Percentiles rank a stretch among this genome's conserved stretches.
Conservation (phyloP, 64 coral and sea anemone species). For the Pocillopora damicornis region DNA sequence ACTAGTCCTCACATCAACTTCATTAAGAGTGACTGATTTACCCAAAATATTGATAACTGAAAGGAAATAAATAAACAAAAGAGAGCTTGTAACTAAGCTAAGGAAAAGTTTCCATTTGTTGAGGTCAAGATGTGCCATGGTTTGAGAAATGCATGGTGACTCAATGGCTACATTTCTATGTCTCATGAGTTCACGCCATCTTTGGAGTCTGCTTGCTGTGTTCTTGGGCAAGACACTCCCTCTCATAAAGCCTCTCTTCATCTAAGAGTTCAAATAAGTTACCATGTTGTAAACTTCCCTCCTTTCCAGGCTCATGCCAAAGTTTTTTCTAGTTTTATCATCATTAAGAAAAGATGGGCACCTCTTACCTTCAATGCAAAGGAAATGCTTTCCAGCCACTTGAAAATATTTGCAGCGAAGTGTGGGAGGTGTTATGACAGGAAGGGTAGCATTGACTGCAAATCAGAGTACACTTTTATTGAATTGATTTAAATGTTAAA, state of each 20-base stretch:
- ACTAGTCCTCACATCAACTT: constrained; percentile 65
- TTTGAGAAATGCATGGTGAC: no score
- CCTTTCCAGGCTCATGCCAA: neutral
- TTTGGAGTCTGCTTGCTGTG: no score
- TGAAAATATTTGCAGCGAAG: constrained; percentile 75
- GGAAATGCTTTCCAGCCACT: constrained; percentile 77
- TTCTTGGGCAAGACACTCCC: no score
- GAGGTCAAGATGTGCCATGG: no score
- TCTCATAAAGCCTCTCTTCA: no score
- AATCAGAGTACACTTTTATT: neutral
- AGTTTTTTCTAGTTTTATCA: no score
- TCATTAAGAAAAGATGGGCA: no score
- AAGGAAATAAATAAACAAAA: neutral
- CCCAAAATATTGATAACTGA: constrained; percentile 87
- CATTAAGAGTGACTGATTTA: constrained; percentile 61
- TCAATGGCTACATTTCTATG: no score
- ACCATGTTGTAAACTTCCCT: neutral
- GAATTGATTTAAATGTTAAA: neutral
- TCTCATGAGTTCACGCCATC: no score
- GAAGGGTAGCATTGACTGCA: constrained; percentile 82
- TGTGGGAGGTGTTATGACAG: constrained; percentile 68
- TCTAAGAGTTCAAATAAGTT: no score
- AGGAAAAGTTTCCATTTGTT: no score
- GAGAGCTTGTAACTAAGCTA: neutral
- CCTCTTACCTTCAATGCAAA: constrained; percentile 75